Conservation (phyloP, 1,140 invertebrate species). For the Drosophila yakuba region DNA sequence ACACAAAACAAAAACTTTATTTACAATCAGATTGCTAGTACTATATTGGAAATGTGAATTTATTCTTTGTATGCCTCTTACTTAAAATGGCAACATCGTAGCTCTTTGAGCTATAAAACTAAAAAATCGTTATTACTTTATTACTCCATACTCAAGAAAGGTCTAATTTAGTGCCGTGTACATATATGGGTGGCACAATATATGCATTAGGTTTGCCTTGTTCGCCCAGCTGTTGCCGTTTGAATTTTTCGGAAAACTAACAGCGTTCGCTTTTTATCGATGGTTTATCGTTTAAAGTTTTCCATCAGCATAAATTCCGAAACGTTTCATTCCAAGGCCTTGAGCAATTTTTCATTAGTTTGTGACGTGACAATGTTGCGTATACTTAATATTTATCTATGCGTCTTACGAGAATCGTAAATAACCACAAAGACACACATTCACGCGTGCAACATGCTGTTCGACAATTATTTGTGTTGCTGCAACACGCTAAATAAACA, state of each 20-base stretch:
- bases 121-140: not conserved
- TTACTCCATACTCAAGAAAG: not conserved
- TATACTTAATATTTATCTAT: conserved; percentile 55
- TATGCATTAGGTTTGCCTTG: conserved; percentile 49
- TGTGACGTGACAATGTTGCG: conserved; percentile 45
- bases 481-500: conserved; percentile 79
- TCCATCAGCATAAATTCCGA: conserved; percentile 52
- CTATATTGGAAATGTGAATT: not conserved
- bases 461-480: conserved; percentile 82
- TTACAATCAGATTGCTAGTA: too few species aligned
- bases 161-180: conserved; percentile 8
- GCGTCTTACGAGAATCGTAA: conserved; percentile 68
- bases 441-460: conserved; percentile 72
- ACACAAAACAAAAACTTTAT: conserved; percentile 1
- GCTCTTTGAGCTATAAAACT: too few species aligned
- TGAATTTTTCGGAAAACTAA: conserved; percentile 33
- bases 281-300: conserved; percentile 54
- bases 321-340: conserved; percentile 10
- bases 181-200: conserved; percentile 35
- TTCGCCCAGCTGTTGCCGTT: conserved; percentile 61
- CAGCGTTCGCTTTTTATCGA: conserved; percentile 48
- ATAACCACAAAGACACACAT: conserved; percentile 47
- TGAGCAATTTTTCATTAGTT: conserved; percentile 44
- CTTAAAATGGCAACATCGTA: too few species aligned
- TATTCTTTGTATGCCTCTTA: not conserved